Evolutionary conservation across 2,888 invertebrate species (phyloP).

Genomic region (Hydroisotoma schaefferi): DNA sequence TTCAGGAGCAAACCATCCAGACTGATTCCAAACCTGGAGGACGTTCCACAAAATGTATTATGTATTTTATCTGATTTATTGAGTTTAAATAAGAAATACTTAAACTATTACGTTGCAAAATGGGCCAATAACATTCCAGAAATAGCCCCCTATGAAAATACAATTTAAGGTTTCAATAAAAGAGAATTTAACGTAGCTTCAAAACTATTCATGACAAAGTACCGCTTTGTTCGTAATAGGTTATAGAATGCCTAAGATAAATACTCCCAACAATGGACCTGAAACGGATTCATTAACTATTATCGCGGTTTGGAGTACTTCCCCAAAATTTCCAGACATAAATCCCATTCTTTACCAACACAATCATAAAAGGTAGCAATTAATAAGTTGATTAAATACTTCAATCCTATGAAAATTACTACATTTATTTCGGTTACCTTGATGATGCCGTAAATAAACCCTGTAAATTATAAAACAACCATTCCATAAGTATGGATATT

Average conservation of each 20-base stretch:
- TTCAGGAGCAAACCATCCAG: conserved; percentile 43
- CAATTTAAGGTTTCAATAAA: background rate
- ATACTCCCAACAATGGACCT: conserved; percentile 62
- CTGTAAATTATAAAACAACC: too few relatives aligned
- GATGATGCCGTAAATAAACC: too few relatives aligned
- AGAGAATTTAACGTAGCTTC: background rate
- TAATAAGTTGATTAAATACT: too few relatives aligned
- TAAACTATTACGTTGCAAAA: conserved; percentile 52
- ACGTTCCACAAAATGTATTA: background rate
- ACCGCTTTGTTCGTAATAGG: conserved; percentile 79
- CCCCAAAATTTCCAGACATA: conserved; percentile 47
- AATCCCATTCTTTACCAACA: conserved; percentile 41
- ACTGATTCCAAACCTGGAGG: conserved; percentile 38
- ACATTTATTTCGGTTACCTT: too few relatives aligned
- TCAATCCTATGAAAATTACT: too few relatives aligned
- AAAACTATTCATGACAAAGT: conserved; percentile 30
- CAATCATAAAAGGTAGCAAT: too few relatives aligned
- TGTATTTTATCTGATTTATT: too few relatives aligned
- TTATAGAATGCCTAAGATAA: conserved; percentile 74
- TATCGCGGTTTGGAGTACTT: conserved; percentile 43
- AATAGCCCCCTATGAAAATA: conserved; percentile 63
- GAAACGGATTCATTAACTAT: conserved; percentile 47
- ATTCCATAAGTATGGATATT: too few relatives aligned
- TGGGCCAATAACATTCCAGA: conserved; percentile 74
- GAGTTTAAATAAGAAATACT: too few relatives aligned